phyloP scores from a whole-genome alignment of 2,888 invertebrate species.

The Tiphia femorata region DNA sequence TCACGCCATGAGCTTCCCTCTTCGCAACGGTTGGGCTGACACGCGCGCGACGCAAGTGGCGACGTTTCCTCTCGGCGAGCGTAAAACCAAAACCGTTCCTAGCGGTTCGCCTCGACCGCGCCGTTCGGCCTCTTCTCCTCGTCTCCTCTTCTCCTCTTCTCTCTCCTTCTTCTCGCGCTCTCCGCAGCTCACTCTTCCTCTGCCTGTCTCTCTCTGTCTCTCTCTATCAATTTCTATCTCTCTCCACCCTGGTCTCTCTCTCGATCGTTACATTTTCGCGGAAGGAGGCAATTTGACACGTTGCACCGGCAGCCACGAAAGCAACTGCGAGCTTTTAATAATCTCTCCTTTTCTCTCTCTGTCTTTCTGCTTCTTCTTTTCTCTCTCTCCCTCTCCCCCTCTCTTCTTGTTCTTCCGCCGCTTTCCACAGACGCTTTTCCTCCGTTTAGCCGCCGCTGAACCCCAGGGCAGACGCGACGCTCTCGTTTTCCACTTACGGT shows the following conservation, averaged over 20 bases:
- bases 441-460: background rate
- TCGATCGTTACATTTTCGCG: slow-evolving; percentile 2
- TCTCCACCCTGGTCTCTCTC: background rate
- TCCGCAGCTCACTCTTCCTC: background rate
- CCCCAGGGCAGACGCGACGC: background rate
- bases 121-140: background rate
- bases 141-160: background rate
- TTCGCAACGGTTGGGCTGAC: background rate
- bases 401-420: background rate
- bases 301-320: background rate
- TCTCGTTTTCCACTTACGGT: background rate
- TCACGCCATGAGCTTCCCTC: background rate
- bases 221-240: background rate
- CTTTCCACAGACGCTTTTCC: too few species aligned
- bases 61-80: too few species aligned
- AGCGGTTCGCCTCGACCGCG: too few species aligned
- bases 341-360: background rate
- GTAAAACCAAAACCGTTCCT: too few species aligned
- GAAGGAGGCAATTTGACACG: background rate
- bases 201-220: background rate
- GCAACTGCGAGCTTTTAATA: background rate
- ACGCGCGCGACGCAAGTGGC: too few species aligned
- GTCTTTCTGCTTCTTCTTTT: background rate
- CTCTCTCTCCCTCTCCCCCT: background rate
- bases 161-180: background rate